Evolutionary conservation across 2,888 invertebrate species (phyloP), one percentile per base, ranked within the genome.

Genomic region (Caenorhabditis sinica): DNA sequence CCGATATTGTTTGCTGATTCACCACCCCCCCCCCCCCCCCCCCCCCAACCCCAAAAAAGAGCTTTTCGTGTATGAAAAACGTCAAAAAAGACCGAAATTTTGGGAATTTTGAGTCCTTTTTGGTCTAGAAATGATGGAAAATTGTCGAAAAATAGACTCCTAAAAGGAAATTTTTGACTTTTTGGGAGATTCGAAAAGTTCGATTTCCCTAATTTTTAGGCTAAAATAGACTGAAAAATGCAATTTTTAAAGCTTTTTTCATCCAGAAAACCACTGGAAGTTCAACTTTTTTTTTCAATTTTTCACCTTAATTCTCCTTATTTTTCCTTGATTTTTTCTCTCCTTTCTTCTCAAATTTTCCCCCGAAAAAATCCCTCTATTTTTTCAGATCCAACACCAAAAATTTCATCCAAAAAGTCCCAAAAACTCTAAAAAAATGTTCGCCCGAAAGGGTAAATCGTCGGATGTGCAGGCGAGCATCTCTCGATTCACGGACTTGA

Each of bases 361-460:
- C 56, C n/a, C 15, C n/a, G n/a, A n/a, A n/a, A n/a, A n/a, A n/a
- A n/a, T n/a, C n/a, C n/a, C n/a, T n/a, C n/a, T n/a, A n/a, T n/a
- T n/a, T n/a, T n/a, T n/a, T n/a, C n/a, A n/a, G n/a, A n/a, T 33
- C n/a, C 45, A n/a, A 45, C 13, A 45, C 4, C 33, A 33, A 6
- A 4, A 53, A 53, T 23, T 23, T 45, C 33, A 25, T n/a, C 11
- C 17, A 36, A 45, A 43, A 36, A 49, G n/a, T 49, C 33, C 45
- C 17, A 11, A 30, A 20, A 23, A 40, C 56, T 40, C 33, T 25
- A 13, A n/a, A 9, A 33, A 73, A 68, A 85, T 85, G 85, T 85
- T 85, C 51, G 85, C 85, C 81, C 87, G 92, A 63, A 92, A 92
- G 86, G 87, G 86, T 69, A 92, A 92, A 76, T 86, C 89, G 28